A percentile compares a stretch with the other conserved stretches of the same genome.
phyloP scores from a whole-genome alignment of 1,140 invertebrate genomes.

The Nephila pilipes region DNA sequence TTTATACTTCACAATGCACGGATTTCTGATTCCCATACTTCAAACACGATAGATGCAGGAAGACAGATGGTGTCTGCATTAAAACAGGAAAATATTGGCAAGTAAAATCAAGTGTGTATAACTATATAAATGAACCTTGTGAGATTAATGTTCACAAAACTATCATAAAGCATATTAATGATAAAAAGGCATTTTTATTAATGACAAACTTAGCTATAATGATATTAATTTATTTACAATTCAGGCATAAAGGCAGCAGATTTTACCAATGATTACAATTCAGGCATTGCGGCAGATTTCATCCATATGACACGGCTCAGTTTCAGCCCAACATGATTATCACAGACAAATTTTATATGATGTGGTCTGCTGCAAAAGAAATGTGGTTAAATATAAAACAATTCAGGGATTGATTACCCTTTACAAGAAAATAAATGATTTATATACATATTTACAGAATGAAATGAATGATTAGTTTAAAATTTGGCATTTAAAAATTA shows the following conservation, averaged over 20 bases:
- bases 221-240: background rate
- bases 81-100: no score
- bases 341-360: background rate
- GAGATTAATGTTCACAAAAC: no score
- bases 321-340: background rate
- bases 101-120: no score
- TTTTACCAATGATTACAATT: background rate
- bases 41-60: no score
- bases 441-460: background rate
- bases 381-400: constrained; percentile 32
- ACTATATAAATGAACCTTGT: no score
- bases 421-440: constrained; percentile 4
- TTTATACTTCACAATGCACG: no score
- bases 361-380: constrained; percentile 30
- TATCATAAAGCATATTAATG: no score
- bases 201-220: background rate
- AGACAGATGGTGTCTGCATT: no score
- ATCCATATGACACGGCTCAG: background rate
- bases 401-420: background rate
- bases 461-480: background rate
- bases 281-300: background rate
- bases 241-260: background rate
- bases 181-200: no score
- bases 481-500: background rate
- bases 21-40: no score